phyloP scores from a whole-genome alignment of 2,113 vertebrate genomes.

The Tringa solitaria region DNA sequence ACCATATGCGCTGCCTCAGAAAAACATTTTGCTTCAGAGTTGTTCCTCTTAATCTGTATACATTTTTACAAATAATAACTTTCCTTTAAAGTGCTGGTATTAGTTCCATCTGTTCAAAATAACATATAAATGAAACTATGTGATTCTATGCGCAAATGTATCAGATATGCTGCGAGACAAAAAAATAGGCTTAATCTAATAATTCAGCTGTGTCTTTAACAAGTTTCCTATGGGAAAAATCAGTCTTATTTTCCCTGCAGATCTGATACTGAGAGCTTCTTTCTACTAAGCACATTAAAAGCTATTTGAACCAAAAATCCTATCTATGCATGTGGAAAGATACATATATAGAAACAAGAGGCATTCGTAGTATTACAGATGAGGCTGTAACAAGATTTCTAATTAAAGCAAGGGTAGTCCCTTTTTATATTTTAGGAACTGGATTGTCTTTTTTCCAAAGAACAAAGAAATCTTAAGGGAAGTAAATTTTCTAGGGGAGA shows the following conservation, averaged over 20 bases:
- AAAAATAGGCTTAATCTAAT: conserved; percentile 37
- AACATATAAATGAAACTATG: neutral
- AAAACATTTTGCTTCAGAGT: conserved; percentile 2
- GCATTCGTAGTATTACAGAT: neutral
- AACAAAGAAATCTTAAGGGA: conserved; percentile 46
- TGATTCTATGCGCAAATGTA: neutral
- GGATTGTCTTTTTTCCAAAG: neutral
- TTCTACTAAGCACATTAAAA: conserved; percentile 29
- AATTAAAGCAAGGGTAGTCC: conserved; percentile 3
- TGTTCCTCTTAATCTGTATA: conserved; percentile 11
- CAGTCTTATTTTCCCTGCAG: conserved; percentile 45
- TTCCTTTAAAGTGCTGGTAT: neutral
- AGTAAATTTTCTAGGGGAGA: conserved; percentile 19
- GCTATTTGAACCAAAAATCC: conserved; percentile 36
- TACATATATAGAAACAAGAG: neutral
- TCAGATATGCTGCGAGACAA: neutral
- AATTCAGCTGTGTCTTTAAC: conserved; percentile 31
- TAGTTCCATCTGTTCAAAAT: conserved; percentile 2
- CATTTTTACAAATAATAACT: conserved; percentile 44
- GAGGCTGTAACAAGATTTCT: neutral
- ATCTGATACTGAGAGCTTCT: conserved; percentile 23
- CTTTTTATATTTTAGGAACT: conserved; percentile 2
- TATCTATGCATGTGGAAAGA: neutral
- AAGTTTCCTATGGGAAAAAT: conserved; percentile 57
- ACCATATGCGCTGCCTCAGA: neutral